phyloP scores from a whole-genome alignment of 2,113 vertebrate species.

The Toxotes chatareus region DNA sequence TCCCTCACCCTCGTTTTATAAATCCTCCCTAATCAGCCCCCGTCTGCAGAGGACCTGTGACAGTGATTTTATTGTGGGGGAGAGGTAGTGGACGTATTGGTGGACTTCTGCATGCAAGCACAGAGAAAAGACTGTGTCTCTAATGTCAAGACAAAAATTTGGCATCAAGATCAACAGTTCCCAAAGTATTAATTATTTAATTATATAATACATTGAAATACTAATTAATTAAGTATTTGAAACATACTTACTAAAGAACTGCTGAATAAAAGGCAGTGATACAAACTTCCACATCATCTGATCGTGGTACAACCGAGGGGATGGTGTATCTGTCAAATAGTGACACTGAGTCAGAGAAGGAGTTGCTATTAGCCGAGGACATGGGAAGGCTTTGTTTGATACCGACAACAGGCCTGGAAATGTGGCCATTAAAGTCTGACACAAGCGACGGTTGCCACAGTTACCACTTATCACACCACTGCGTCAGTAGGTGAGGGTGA shows the following conservation, averaged over 20 bases:
- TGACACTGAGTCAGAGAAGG: slow-evolving; percentile 42
- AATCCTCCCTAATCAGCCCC: slow-evolving; percentile 31
- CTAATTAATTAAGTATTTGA: background rate
- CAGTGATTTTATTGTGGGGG: background rate
- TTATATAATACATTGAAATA: too few relatives aligned
- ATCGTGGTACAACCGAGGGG: background rate
- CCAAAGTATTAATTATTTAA: background rate
- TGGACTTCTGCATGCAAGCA: background rate
- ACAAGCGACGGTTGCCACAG: slow-evolving; percentile 59
- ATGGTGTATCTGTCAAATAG: background rate
- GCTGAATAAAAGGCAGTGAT: background rate
- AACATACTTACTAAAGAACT: background rate
- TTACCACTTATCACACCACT: slow-evolving; percentile 50
- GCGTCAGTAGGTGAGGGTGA: slow-evolving; percentile 52
- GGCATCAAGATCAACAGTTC: background rate
- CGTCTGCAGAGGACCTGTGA: slow-evolving; percentile 9
- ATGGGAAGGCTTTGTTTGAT: slow-evolving; percentile 54
- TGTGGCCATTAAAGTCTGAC: slow-evolving; percentile 55
- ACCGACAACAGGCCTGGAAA: slow-evolving; percentile 52
- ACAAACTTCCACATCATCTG: background rate
- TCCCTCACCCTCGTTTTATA: background rate
- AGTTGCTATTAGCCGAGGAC: slow-evolving; percentile 36
- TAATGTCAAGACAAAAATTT: background rate
- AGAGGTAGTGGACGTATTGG: background rate
- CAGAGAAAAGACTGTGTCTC: background rate